A percentile compares a stretch with the other conserved stretches of the same genome.
These are phyloP conservation scores for Silvanus unidentatus DNA, from an alignment of 2,888 invertebrate genomes.

Conservation along the genomic window DNA sequence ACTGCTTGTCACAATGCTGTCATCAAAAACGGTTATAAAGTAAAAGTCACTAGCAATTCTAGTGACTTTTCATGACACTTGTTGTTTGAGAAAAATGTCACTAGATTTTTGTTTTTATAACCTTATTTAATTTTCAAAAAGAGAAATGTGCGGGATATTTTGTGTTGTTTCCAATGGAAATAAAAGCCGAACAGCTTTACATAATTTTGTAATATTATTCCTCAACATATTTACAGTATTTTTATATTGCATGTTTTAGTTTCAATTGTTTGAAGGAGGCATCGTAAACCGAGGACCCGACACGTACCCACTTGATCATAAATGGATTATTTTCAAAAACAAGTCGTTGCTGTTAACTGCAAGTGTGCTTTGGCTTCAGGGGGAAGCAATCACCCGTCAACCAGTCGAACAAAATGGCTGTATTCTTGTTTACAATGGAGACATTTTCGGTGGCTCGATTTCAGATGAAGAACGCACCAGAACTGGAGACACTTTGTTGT, in stretches of 20 bases:
- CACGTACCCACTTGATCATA: slow-evolving; percentile 24
- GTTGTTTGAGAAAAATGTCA: neutral
- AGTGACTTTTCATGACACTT: no score
- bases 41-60: slow-evolving; percentile 16
- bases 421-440: slow-evolving; percentile 82
- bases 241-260: slow-evolving; percentile 26
- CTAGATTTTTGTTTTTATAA: neutral
- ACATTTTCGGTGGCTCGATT: slow-evolving; percentile 59
- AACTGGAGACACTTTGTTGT: slow-evolving; percentile 51
- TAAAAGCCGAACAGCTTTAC: neutral
- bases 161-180: slow-evolving; percentile 24
- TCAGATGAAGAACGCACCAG: slow-evolving; percentile 39
- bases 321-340: slow-evolving; percentile 18
- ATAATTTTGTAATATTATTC: slow-evolving; percentile 1
- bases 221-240: neutral
- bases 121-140: no score
- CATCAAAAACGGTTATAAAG: slow-evolving; percentile 25
- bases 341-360: slow-evolving; percentile 40
- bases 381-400: slow-evolving; percentile 56
- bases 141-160: slow-evolving; percentile 36
- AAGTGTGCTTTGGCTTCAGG: slow-evolving; percentile 82
- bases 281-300: slow-evolving; percentile 58
- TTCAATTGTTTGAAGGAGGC: slow-evolving; percentile 27
- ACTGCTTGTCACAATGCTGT: slow-evolving; percentile 30
- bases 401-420: slow-evolving; percentile 60